Percentiles rank a stretch among this genome's conserved stretches.
Evolutionary conservation across 2,888 invertebrate species (phyloP).

Genomic region (Koerneria pararmatus): DNA sequence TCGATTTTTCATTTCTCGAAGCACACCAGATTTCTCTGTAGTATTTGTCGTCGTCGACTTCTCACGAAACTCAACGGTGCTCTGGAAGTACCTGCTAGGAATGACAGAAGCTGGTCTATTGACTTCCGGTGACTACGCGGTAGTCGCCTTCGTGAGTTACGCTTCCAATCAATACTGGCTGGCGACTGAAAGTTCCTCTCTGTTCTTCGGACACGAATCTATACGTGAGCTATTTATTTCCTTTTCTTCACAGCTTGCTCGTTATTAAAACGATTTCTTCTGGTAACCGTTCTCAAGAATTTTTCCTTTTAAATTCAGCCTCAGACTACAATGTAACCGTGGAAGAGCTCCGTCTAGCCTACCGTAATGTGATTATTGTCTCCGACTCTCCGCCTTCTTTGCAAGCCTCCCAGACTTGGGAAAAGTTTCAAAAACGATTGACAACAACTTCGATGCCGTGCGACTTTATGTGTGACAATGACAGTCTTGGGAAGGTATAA

Average conservation of each 20-base stretch:
- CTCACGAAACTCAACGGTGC: background rate
- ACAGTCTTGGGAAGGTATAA: no score
- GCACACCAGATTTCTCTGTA: background rate
- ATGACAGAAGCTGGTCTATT: background rate
- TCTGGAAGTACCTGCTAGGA: no score
- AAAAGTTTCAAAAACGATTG: conserved; percentile 10
- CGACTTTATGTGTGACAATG: no score
- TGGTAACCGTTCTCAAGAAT: background rate
- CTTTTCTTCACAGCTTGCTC: background rate
- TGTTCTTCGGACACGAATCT: conserved; percentile 11
- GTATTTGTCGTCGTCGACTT: background rate
- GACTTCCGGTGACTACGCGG: conserved; percentile 32
- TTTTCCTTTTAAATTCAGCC: conserved; percentile 24
- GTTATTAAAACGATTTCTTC: background rate
- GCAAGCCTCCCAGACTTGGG: conserved; percentile 27
- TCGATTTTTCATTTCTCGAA: background rate
- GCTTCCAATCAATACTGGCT: conserved; percentile 31
- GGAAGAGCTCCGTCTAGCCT: conserved; percentile 28
- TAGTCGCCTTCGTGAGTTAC: conserved; percentile 32
- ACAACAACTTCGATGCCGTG: no score
- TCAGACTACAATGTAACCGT: conserved; percentile 30
- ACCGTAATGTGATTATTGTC: conserved; percentile 32
- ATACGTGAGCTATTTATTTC: conserved; percentile 13
- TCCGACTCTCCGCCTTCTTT: conserved; percentile 32
- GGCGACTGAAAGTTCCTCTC: background rate